Evolutionary conservation across 2,888 invertebrate species (phyloP).

Genomic region (Sesia bembeciformis): DNA sequence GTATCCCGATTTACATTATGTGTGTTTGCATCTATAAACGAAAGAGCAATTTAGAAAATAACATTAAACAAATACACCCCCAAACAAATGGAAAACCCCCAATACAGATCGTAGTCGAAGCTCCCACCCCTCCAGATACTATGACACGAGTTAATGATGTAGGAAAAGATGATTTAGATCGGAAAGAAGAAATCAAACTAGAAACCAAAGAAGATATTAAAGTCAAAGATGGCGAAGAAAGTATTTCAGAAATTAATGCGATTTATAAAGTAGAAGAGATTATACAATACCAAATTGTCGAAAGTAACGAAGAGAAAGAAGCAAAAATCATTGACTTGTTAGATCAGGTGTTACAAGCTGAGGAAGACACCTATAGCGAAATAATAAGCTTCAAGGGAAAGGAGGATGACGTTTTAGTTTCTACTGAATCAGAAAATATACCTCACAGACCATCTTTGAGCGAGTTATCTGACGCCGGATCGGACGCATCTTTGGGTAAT

Average conservation of each 20-base stretch:
- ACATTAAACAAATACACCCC: constrained; percentile 23
- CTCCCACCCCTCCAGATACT: constrained; percentile 56
- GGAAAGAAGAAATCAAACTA: constrained; percentile 10
- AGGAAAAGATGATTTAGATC: constrained; percentile 20
- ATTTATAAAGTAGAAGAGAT: constrained; percentile 36
- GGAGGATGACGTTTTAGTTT: constrained; percentile 22
- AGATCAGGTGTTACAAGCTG: constrained; percentile 66
- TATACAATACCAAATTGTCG: constrained; percentile 42
- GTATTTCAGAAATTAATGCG: constrained; percentile 17
- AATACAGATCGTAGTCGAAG: constrained; percentile 55
- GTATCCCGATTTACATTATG: constrained; percentile 52
- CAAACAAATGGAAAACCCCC: constrained; percentile 45
- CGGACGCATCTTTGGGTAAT: constrained; percentile 57
- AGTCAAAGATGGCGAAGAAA: constrained; percentile 17
- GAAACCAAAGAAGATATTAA: constrained; percentile 19
- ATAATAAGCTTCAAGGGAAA: constrained; percentile 40
- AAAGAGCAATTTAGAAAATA: constrained; percentile 20
- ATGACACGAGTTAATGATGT: constrained; percentile 30
- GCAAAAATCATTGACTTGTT: constrained; percentile 63
- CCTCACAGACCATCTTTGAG: constrained; percentile 52
- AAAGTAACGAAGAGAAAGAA: constrained; percentile 59
- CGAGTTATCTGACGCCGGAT: constrained; percentile 59
- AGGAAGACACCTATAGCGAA: constrained; percentile 57
- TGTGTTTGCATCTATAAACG: constrained; percentile 44
- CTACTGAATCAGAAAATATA: constrained; percentile 18